These are phyloP conservation scores for Phenganax marumi DNA, from an alignment of 92 coral and sea anemone genomes.

Conservation along the genomic window DNA sequence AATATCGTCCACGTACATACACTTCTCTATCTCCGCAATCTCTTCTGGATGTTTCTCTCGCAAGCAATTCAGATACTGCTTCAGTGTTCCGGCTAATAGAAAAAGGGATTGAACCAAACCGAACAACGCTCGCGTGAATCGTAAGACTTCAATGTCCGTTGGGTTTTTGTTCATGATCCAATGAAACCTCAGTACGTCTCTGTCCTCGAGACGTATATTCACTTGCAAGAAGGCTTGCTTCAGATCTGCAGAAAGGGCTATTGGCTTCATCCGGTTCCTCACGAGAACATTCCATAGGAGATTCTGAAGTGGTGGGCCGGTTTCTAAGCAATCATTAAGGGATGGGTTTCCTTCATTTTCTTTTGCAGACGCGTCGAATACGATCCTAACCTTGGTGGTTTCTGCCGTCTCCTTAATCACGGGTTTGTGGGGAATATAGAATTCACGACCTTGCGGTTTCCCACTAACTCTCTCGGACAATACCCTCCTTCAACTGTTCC, in stretches of 20 bases:
- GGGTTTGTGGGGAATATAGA: constrained; percentile 54
- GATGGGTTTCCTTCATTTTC: constrained; percentile 36
- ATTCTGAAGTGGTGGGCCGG: constrained; percentile 60
- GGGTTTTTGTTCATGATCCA: constrained; percentile 48
- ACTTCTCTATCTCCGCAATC: too few species aligned
- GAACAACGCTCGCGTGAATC: constrained; percentile 29
- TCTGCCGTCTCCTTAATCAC: constrained; percentile 46
- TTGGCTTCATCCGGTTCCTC: constrained; percentile 38
- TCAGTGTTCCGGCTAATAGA: too few species aligned
- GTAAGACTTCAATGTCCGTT: constrained; percentile 27
- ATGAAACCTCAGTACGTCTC: constrained; percentile 55
- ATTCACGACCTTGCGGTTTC: constrained; percentile 33
- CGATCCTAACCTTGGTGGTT: constrained; percentile 59
- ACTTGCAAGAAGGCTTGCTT: constrained; percentile 60
- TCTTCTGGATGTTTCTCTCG: too few species aligned
- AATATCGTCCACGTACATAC: too few species aligned
- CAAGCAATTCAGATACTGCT: too few species aligned
- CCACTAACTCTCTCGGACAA: constrained; percentile 30
- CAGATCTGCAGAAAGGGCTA: constrained; percentile 35
- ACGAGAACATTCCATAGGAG: constrained; percentile 49
- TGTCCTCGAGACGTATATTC: constrained; percentile 33
- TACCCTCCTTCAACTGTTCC: constrained; percentile 38
- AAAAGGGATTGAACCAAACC: background rate
- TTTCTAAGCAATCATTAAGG: constrained; percentile 57
- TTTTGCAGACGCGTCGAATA: constrained; percentile 54